Percentiles rank a stretch among this genome's conserved stretches.
Conservation (phyloP, 2,113 vertebrate genomes). For the Cathartes aura region DNA sequence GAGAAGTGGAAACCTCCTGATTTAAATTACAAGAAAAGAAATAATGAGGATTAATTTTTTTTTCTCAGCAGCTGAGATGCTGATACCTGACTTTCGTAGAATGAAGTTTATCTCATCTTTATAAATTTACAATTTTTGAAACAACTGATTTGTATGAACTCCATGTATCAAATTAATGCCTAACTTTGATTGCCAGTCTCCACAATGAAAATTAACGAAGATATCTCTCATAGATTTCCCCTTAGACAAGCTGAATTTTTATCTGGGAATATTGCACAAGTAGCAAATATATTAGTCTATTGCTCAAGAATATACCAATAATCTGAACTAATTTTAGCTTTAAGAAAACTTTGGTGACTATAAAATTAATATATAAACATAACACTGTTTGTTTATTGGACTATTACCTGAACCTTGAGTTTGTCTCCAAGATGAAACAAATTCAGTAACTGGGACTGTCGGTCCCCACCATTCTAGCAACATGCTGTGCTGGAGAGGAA, state of each 20-base stretch:
- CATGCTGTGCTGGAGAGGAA: background rate
- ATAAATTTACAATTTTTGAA: background rate
- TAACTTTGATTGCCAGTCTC: background rate
- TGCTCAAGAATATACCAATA: background rate
- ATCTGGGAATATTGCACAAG: background rate
- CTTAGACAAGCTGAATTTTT: background rate
- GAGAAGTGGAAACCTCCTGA: background rate
- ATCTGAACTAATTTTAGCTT: background rate
- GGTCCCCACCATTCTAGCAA: background rate
- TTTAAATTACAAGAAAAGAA: background rate
- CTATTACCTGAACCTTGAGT: background rate
- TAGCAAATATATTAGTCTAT: background rate
- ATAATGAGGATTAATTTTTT: background rate
- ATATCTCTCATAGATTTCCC: background rate
- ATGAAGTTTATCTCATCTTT: background rate
- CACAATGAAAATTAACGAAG: background rate
- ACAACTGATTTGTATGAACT: background rate
- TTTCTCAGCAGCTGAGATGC: background rate
- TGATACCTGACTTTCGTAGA: background rate
- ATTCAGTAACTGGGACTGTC: background rate
- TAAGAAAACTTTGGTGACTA: background rate
- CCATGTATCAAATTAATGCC: background rate
- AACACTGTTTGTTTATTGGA: background rate
- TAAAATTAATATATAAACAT: background rate
- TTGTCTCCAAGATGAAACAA: background rate